Evolutionary conservation across 2,797 vertebrate species (phyloP).

Genomic region (Enteromius argenteus): DNA sequence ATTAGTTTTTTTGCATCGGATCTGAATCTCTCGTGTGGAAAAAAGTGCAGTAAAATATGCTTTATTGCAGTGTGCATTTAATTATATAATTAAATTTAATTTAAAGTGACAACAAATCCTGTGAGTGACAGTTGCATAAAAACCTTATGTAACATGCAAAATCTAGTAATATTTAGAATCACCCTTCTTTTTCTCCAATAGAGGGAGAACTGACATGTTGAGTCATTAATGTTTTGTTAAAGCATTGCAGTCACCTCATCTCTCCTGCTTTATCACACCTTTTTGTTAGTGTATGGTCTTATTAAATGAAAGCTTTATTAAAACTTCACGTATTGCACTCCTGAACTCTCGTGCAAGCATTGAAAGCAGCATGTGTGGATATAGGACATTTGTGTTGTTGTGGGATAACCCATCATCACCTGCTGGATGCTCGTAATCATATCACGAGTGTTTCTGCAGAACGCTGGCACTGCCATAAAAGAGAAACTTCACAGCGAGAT

Average conservation of each 20-base stretch:
- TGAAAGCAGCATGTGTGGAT: slow-evolving; percentile 10
- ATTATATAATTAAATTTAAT: background rate
- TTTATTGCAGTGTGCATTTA: background rate
- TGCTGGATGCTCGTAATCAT: background rate
- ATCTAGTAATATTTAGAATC: background rate
- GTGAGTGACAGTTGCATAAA: background rate
- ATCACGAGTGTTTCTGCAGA: slow-evolving; percentile 7
- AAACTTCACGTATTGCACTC: background rate
- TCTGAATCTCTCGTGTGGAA: background rate
- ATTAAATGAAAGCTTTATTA: background rate
- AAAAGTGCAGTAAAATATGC: background rate
- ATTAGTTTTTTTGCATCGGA: background rate
- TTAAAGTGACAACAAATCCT: background rate
- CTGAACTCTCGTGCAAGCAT: slow-evolving; percentile 15
- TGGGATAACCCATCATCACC: slow-evolving; percentile 37
- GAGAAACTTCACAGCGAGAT: background rate
- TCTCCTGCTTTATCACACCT: background rate
- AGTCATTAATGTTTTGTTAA: background rate
- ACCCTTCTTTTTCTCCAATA: background rate
- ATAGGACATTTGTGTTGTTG: slow-evolving; percentile 22
- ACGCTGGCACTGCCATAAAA: slow-evolving; percentile 23
- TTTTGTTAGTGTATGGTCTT: background rate
- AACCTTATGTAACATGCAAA: background rate
- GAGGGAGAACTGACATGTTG: background rate
- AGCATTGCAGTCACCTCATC: background rate